Conservation (phyloP, 2,888 invertebrate genomes). For the Limulus polyphemus region DNA sequence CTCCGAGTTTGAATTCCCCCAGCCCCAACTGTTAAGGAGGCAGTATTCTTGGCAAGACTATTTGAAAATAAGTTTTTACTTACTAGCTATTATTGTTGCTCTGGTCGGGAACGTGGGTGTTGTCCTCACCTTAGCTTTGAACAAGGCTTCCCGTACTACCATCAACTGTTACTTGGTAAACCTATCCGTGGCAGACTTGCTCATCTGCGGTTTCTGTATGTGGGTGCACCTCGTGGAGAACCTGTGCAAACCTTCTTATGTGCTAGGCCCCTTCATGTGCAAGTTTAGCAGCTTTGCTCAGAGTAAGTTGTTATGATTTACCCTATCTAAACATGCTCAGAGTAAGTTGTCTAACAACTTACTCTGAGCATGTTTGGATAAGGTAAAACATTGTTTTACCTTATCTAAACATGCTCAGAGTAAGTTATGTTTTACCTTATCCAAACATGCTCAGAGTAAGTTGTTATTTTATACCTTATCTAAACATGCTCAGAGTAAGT, state of each 20-base stretch:
- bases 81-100: conserved; percentile 27
- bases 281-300: not conserved
- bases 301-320: too few relatives aligned
- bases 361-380: too few relatives aligned
- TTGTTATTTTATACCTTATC: too few relatives aligned
- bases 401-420: too few relatives aligned
- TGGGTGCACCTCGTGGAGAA: conserved; percentile 32
- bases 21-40: too few relatives aligned
- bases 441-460: too few relatives aligned
- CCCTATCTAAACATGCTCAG: too few relatives aligned
- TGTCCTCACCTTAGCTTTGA: conserved; percentile 27
- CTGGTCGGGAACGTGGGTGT: conserved; percentile 29
- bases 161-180: conserved; percentile 32
- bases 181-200: conserved; percentile 30
- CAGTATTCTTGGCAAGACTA: conserved; percentile 7
- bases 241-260: not conserved
- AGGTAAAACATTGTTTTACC: too few relatives aligned
- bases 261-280: not conserved
- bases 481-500: too few relatives aligned
- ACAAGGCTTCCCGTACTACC: conserved; percentile 27
- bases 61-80: conserved; percentile 27
- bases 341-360: too few relatives aligned
- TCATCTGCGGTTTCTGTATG: conserved; percentile 31
- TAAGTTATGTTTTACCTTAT: too few relatives aligned
- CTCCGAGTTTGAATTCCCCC: too few relatives aligned